These are phyloP conservation scores for Phytoseiulus persimilis DNA, from an alignment of 2,888 invertebrate species.

Conservation along the genomic window DNA sequence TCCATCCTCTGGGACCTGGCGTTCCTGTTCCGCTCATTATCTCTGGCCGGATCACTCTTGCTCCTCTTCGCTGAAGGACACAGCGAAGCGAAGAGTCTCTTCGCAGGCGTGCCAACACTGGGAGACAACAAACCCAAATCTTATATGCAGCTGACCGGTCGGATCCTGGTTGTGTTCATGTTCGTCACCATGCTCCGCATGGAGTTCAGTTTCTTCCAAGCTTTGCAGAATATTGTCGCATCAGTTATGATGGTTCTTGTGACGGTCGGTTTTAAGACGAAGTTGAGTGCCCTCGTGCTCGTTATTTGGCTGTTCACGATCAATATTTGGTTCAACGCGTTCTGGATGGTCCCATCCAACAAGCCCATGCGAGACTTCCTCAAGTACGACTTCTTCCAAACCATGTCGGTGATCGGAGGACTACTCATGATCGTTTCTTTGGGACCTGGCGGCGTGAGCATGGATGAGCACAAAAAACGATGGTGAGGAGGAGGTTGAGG, in stretches of 20 bases:
- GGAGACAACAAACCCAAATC: conserved; percentile 92
- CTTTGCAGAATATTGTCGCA: conserved; percentile 83
- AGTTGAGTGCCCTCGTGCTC: conserved; percentile 86
- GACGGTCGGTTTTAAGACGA: conserved; percentile 95
- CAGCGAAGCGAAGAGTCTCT: conserved; percentile 83
- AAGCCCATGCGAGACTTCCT: conserved; percentile 96
- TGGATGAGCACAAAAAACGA: conserved; percentile 99
- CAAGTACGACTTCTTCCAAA: conserved; percentile 99
- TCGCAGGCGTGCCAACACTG: conserved; percentile 68
- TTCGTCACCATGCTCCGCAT: conserved; percentile 90
- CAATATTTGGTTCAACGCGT: conserved; percentile 95
- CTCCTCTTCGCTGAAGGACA: conserved; percentile 91
- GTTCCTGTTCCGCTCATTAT: conserved; percentile 64
- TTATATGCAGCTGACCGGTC: conserved; percentile 87
- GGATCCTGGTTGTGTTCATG: conserved; percentile 94
- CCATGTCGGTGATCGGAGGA: conserved; percentile 94
- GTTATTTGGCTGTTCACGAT: conserved; percentile 72
- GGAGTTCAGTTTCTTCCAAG: conserved; percentile 67
- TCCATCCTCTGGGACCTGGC: conserved; percentile 33
- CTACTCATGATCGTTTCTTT: conserved; percentile 94
- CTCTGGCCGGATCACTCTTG: conserved; percentile 90
- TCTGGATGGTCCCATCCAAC: conserved; percentile 91
- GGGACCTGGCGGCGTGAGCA: conserved; percentile 96
- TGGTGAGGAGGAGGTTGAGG: conserved; percentile 59
- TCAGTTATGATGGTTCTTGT: conserved; percentile 89